Conservation (phyloP, 53 echinoderm and acorn worm species). For the Stichopus horrens region DNA sequence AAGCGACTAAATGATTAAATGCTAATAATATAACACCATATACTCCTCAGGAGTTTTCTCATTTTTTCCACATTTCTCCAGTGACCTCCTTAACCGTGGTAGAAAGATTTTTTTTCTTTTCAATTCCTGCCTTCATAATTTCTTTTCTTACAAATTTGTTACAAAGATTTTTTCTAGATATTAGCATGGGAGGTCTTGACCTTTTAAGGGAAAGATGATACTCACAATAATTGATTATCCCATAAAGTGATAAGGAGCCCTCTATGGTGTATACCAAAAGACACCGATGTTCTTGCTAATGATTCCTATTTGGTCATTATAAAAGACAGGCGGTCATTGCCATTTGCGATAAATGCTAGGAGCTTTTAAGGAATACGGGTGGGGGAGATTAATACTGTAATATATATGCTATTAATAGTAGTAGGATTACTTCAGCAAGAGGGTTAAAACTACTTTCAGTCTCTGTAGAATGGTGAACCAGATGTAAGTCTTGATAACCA, state of each 20-base stretch:
- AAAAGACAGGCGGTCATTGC: conserved; percentile 9
- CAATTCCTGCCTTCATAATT: neutral
- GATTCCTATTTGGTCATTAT: neutral
- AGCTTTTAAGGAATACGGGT: no score
- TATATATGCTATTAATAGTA: no score
- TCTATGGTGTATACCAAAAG: neutral
- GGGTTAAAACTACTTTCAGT: no score
- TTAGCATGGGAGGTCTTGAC: neutral
- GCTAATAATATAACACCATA: conserved; percentile 28
- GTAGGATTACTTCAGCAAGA: no score
- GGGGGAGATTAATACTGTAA: no score
- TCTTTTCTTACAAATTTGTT: neutral
- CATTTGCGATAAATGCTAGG: neutral
- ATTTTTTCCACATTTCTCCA: neutral
- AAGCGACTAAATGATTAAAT: conserved; percentile 37
- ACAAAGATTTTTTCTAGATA: conserved; percentile 12
- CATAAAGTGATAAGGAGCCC: neutral
- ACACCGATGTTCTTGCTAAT: neutral
- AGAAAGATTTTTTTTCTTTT: neutral
- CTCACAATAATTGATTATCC: neutral
- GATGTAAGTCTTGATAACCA: no score
- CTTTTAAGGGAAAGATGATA: conserved; percentile 30
- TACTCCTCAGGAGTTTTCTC: conserved; percentile 3
- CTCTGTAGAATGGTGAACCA: no score
- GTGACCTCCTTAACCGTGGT: neutral